Conservation (phyloP, 2,113 vertebrate species). For the Tupaia chinensis region DNA sequence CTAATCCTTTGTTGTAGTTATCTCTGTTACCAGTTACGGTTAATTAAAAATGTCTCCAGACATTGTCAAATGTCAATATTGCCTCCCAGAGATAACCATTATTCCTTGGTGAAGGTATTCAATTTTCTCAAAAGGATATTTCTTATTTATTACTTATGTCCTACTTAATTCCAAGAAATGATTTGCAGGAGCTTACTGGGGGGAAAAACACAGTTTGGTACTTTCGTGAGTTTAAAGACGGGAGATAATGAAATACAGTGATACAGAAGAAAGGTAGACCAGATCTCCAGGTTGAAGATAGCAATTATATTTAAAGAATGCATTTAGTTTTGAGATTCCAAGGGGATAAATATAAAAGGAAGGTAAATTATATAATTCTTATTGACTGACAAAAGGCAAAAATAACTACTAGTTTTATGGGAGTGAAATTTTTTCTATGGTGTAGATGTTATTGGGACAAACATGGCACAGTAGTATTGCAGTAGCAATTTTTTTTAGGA, state of each 20-base stretch:
- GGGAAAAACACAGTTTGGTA: neutral
- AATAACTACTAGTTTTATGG: neutral
- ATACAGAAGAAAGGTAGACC: neutral
- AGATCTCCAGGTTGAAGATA: neutral
- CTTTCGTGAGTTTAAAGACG: constrained; percentile 27
- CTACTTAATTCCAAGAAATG: neutral
- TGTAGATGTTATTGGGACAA: neutral
- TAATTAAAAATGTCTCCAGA: neutral
- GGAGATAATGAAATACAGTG: neutral
- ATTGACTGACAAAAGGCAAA: neutral
- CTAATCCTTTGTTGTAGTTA: neutral
- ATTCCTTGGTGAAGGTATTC: neutral
- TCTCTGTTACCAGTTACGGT: too few species aligned
- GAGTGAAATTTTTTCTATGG: constrained; percentile 10
- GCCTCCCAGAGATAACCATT: neutral
- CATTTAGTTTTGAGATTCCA: neutral
- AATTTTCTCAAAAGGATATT: neutral
- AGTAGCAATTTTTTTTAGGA: neutral
- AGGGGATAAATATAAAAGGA: neutral
- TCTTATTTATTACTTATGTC: neutral
- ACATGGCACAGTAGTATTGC: neutral
- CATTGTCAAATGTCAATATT: neutral
- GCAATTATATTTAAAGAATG: constrained; percentile 35
- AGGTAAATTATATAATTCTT: constrained; percentile 16
- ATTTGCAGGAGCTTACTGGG: neutral